A percentile compares a stretch with the other conserved stretches of the same genome.
phyloP scores from a whole-genome alignment of 1,140 invertebrate genomes.

The Bombus impatiens region DNA sequence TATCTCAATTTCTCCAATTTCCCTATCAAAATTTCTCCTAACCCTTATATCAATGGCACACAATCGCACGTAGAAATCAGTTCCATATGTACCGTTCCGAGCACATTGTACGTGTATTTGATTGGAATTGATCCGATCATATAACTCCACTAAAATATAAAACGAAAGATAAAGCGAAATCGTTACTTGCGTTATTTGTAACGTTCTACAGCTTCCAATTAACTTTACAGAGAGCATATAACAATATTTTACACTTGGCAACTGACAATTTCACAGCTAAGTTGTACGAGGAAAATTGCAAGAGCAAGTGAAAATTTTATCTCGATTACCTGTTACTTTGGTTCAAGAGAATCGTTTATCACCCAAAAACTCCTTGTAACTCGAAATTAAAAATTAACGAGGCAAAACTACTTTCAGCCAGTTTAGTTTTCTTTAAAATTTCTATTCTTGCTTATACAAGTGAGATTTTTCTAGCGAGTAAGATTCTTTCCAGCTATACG shows the following conservation, averaged over 20 bases:
- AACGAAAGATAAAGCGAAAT: neutral
- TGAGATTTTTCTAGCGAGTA: neutral
- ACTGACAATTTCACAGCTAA: neutral
- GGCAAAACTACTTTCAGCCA: neutral
- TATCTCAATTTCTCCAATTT: neutral
- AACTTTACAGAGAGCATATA: neutral
- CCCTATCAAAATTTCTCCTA: neutral
- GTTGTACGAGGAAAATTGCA: neutral
- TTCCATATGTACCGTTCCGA: neutral
- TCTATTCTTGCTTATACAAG: neutral
- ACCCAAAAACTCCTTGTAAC: neutral
- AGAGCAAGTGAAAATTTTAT: neutral
- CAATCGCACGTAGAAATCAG: neutral
- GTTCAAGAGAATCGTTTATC: neutral
- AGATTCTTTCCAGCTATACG: neutral
- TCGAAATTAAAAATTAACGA: neutral
- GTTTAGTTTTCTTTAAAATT: neutral
- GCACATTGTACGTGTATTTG: neutral
- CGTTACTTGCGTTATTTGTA: neutral
- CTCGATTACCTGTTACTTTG: neutral
- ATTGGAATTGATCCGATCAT: neutral
- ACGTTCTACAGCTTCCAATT: neutral
- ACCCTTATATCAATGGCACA: constrained; percentile 1
- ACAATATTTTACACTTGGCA: neutral
- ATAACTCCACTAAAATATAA: neutral